These are phyloP conservation scores for Microctenopoma lineatum DNA, from an alignment of 2,797 vertebrate species.

Conservation along the genomic window DNA sequence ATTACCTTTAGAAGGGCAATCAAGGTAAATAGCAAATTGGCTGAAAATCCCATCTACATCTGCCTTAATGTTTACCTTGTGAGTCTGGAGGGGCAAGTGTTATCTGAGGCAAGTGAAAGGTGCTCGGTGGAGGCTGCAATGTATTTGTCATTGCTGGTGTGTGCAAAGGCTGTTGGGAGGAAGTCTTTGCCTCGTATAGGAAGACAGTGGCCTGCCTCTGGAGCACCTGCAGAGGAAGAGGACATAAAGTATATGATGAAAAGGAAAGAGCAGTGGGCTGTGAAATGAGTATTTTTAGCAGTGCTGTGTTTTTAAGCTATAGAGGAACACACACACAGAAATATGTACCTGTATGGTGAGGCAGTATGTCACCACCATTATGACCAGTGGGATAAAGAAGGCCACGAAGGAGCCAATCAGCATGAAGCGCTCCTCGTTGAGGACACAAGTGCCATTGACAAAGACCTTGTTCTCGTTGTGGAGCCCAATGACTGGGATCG, in stretches of 20 bases:
- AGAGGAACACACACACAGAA: neutral
- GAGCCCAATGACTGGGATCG: constrained; percentile 95
- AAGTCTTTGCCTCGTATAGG: constrained; percentile 83
- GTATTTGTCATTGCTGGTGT: constrained; percentile 61
- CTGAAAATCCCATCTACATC: too few relatives aligned
- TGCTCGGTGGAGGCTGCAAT: constrained; percentile 59
- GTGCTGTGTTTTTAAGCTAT: neutral
- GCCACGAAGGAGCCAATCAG: constrained; percentile 97
- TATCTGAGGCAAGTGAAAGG: constrained; percentile 72
- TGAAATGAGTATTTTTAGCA: too few relatives aligned
- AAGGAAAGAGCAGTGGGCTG: neutral
- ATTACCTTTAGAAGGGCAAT: too few relatives aligned
- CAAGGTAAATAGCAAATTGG: too few relatives aligned
- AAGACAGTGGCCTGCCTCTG: constrained; percentile 94
- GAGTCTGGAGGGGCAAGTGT: constrained; percentile 60
- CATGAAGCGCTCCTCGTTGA: constrained; percentile 95
- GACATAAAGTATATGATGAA: neutral
- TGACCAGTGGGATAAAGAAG: constrained; percentile 98
- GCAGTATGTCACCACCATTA: constrained; percentile 98
- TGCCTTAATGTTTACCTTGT: constrained; percentile 51
- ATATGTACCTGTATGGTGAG: constrained; percentile 87
- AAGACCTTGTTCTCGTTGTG: constrained; percentile 94
- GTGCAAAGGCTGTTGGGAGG: constrained; percentile 83
- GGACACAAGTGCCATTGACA: constrained; percentile 90
- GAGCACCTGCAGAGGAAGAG: constrained; percentile 81